phyloP scores from a whole-genome alignment of 2,888 invertebrate species.

The Macaria liturata region DNA sequence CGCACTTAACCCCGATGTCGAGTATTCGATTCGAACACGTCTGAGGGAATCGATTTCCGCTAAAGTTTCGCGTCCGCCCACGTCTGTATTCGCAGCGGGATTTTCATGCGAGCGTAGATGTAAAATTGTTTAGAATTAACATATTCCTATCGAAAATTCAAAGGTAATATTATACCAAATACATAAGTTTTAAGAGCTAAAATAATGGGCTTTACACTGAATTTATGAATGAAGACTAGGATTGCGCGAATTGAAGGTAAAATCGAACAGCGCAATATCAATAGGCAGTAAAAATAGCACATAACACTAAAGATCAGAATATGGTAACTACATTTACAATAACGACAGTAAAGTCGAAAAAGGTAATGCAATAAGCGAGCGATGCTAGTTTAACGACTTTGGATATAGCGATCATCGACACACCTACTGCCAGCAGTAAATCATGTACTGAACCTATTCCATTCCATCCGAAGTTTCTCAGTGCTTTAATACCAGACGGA shows the following conservation, averaged over 20 bases:
- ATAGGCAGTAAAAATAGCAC: too few species aligned
- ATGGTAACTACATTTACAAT: too few species aligned
- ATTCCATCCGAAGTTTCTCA: slow-evolving; percentile 40
- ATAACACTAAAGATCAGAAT: too few species aligned
- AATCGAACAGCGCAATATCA: too few species aligned
- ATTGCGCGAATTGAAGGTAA: too few species aligned
- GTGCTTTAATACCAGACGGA: slow-evolving; percentile 48
- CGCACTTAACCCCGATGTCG: slow-evolving; percentile 68
- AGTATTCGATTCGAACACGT: slow-evolving; percentile 63
- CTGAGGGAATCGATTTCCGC: slow-evolving; percentile 65
- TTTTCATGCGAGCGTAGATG: slow-evolving; percentile 48
- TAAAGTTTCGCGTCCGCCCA: slow-evolving; percentile 69
- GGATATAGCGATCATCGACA: slow-evolving; percentile 37
- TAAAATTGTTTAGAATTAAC: slow-evolving; percentile 33
- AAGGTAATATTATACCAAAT: too few species aligned
- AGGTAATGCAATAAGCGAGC: slow-evolving; percentile 8
- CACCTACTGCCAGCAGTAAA: slow-evolving; percentile 40
- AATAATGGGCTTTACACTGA: not conserved
- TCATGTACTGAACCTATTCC: slow-evolving; percentile 55
- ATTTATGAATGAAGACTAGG: too few species aligned
- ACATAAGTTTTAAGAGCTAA: too few species aligned
- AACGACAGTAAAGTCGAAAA: slow-evolving; percentile 8
- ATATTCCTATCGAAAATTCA: too few species aligned
- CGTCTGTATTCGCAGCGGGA: slow-evolving; percentile 48
- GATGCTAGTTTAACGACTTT: slow-evolving; percentile 14